Evolutionary conservation across 2,797 vertebrate species (phyloP).

Genomic region (Falco cherrug): DNA sequence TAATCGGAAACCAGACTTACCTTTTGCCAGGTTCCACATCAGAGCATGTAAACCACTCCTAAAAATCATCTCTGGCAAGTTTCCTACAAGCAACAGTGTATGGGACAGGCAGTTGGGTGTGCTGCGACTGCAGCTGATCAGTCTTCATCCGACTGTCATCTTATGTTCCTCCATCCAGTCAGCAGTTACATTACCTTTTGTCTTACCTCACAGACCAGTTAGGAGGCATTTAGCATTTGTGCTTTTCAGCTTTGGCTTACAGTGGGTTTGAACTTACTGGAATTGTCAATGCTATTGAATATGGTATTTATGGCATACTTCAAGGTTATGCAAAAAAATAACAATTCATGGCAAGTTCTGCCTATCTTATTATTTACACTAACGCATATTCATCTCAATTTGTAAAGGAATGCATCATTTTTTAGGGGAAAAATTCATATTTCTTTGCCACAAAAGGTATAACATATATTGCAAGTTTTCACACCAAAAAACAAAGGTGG

Average conservation of each 20-base stretch:
- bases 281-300: background rate
- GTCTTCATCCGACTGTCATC: background rate
- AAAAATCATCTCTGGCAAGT: background rate
- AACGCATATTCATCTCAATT: slow-evolving; percentile 19
- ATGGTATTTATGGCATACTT: background rate
- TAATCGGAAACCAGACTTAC: background rate
- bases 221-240: background rate
- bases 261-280: background rate
- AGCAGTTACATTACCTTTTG: background rate
- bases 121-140: background rate
- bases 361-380: slow-evolving; percentile 6
- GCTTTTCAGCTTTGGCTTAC: background rate
- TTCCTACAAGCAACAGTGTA: background rate
- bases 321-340: background rate
- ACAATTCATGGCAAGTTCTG: background rate
- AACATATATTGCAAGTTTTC: background rate
- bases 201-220: background rate
- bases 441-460: background rate
- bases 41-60: background rate
- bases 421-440: background rate
- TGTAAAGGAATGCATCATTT: background rate
- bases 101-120: background rate
- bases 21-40: background rate
- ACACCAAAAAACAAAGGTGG: background rate
- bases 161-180: background rate